phyloP scores from a whole-genome alignment of 2,888 invertebrate species.

The Lasiommata megera region DNA sequence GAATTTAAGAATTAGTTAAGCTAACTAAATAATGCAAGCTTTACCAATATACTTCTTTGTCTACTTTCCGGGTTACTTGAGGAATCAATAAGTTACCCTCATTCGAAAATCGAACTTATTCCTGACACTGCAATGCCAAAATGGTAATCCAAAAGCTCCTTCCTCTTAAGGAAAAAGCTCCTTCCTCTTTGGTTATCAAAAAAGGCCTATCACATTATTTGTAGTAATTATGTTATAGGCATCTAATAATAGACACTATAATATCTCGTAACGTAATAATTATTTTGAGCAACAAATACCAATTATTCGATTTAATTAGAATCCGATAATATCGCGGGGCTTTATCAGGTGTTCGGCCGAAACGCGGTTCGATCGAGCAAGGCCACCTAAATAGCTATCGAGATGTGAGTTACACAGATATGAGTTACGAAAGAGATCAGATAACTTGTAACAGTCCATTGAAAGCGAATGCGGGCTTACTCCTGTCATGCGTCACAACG shows the following conservation, averaged over 20 bases:
- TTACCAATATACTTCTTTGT: too few relatives aligned
- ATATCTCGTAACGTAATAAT: constrained; percentile 12
- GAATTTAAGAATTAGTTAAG: too few relatives aligned
- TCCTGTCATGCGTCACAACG: constrained; percentile 48
- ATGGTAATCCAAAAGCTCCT: neutral
- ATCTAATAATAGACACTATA: neutral
- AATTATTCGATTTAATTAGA: constrained; percentile 27
- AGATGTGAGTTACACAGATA: constrained; percentile 55
- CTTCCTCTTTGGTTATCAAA: too few relatives aligned
- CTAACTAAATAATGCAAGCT: too few relatives aligned
- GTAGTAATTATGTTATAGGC: constrained; percentile 1
- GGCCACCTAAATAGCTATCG: constrained; percentile 50
- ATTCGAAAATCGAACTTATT: too few relatives aligned
- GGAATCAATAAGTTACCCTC: too few relatives aligned
- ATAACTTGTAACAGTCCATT: constrained; percentile 56
- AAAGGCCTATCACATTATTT: too few relatives aligned
- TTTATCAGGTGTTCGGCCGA: constrained; percentile 41
- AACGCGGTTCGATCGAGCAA: constrained; percentile 51
- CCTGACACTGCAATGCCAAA: neutral
- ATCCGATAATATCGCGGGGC: constrained; percentile 23
- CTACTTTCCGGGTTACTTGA: too few relatives aligned
- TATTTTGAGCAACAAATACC: constrained; percentile 21
- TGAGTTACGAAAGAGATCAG: constrained; percentile 70
- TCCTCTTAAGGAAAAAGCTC: too few relatives aligned
- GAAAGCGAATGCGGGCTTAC: constrained; percentile 53